phyloP scores from a whole-genome alignment of 64 coral and sea anemone genomes.

The Actinia equina region DNA sequence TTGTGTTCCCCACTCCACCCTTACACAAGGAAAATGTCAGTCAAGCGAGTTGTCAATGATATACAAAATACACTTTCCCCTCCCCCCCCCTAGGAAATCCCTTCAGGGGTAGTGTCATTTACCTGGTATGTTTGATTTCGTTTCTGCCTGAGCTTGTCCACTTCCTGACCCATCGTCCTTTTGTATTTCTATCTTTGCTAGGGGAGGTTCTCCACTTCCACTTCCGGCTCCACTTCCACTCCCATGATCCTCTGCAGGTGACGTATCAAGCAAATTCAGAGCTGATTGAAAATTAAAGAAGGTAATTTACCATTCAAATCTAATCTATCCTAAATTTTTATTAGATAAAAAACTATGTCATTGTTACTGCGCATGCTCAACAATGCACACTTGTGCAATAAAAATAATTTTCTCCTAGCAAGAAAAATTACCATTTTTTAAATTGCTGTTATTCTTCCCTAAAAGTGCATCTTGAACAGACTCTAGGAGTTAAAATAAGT shows the following conservation, averaged over 20 bases:
- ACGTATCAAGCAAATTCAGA: background rate
- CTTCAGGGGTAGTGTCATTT: background rate
- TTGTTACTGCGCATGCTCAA: too few species aligned
- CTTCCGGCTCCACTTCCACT: conserved; percentile 16
- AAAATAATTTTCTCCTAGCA: background rate
- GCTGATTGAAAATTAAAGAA: background rate
- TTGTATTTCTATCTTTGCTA: background rate
- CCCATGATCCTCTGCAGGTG: background rate
- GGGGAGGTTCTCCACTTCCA: conserved; percentile 21
- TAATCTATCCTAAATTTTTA: too few species aligned
- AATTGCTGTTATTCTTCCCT: conserved; percentile 11
- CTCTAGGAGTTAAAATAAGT: background rate
- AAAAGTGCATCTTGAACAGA: background rate
- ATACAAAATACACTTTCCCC: background rate
- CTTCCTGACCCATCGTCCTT: background rate
- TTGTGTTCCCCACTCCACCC: too few species aligned
- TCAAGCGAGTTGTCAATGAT: too few species aligned
- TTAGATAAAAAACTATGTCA: too few species aligned
- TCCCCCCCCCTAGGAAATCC: background rate
- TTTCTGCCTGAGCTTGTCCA: background rate
- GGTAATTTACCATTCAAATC: background rate
- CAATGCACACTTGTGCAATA: too few species aligned
- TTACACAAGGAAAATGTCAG: too few species aligned
- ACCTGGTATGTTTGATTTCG: background rate
- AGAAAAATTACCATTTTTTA: conserved; percentile 36